A percentile compares a stretch with the other conserved stretches of the same genome.
These are phyloP conservation scores for Hemibagrus wyckioides DNA, from an alignment of 2,113 vertebrate species.

Conservation along the genomic window DNA sequence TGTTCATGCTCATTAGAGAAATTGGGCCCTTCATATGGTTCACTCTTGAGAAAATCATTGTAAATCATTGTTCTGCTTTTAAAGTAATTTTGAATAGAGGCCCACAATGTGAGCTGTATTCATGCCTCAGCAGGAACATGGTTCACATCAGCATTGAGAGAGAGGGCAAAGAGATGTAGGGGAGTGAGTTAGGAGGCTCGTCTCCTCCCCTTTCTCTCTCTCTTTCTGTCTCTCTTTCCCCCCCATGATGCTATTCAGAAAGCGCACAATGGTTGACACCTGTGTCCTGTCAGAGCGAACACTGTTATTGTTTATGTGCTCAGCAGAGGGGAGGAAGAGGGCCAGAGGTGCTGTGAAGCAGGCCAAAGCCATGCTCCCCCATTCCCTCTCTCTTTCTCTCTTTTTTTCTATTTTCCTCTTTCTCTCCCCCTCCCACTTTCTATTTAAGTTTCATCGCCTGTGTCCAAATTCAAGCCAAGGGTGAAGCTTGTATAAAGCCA, in stretches of 20 bases:
- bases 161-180: background rate
- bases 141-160: constrained; percentile 12
- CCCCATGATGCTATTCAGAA: constrained; percentile 65
- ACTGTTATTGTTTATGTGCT: constrained; percentile 78
- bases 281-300: constrained; percentile 75
- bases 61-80: background rate
- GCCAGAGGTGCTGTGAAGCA: constrained; percentile 70
- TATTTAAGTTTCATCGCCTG: constrained; percentile 41
- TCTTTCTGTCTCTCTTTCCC: background rate
- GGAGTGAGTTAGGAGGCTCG: constrained; percentile 56
- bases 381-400: background rate
- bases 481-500: constrained; percentile 12
- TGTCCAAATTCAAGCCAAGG: constrained; percentile 18
- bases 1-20: background rate
- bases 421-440: constrained; percentile 41
- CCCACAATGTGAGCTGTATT: background rate
- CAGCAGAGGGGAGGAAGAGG: constrained; percentile 61
- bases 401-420: constrained; percentile 31
- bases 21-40: background rate
- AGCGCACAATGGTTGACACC: constrained; percentile 76
- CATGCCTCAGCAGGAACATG: background rate
- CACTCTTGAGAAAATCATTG: background rate
- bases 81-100: constrained; percentile 4
- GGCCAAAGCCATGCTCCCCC: constrained; percentile 42
- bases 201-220: constrained; percentile 55